Evolutionary conservation across 2,113 vertebrate species (phyloP), one percentile per base, ranked within the genome.

Genomic region (Emydura subglobosa): DNA sequence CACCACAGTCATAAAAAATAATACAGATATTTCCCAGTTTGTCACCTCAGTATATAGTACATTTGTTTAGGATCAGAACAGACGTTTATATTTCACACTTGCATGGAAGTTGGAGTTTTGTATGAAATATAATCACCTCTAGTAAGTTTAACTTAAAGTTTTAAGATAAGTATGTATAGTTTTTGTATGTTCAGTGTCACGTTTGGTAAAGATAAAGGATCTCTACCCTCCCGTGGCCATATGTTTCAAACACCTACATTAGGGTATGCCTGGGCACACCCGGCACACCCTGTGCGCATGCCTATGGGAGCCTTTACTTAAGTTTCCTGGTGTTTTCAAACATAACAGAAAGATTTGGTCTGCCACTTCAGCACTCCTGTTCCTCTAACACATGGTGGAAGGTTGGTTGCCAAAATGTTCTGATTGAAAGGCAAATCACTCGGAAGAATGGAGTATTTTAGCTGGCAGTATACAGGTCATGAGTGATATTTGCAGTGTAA

Each of bases 371-470:
- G 42, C 24, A 14, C 49, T 79, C 82, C 17, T 90, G 7, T 39
- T 90, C 74, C 6, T 17, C 16, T 51, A 59, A 24, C 1, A 1
- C 2, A 12, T 12, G n/a, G 85, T 79, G 10, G 2, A 50, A 51
- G 1, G 3, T 1, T 57, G 27, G 7, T 92, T 85, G 47, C 51
- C 22, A 39, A 0, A 0, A 51, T 85, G 49, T n/a, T 85, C 13
- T 94, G 8, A 47, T 72, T 59, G 34, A 76, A 92, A 39, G 59
- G 27, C 53, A 34, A 13, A 42, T 44, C 31, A 31, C 24, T 68
- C 16, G 54, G 49, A 59, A 50, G 42, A 82, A 54, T 10, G 42
- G 82, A 39, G 31, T 34, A 17, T 7, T 80, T 79, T 49, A 72
- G 54, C 47, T 19, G 29, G 25, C 53, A 81, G 13, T 21, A 21